Evolutionary conservation across 2,113 vertebrate genomes (phyloP), one percentile per base, ranked within the genome.

Genomic region (Platysternon megacephalum): DNA sequence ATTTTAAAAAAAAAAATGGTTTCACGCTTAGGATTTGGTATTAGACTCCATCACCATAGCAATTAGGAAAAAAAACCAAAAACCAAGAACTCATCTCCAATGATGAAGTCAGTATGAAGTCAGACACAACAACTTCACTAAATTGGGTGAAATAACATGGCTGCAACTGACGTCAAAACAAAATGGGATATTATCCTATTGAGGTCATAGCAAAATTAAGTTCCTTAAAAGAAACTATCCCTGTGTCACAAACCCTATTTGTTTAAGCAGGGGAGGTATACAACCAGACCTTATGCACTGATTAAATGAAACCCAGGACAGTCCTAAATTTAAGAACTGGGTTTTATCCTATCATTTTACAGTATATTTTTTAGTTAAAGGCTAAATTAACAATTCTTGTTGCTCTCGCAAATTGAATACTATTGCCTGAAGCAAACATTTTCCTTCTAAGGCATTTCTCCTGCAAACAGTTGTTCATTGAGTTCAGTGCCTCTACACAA

Each of bases 371-470:
- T 52, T 74, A 46, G 46, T 84, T 65, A 87, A 21, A 61, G 46
- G 13, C 4, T 76, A 88, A 80, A 42, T 58, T 35, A 22, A 4
- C 24, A 89, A 4, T 39, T 22, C 42, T n/a, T 68, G 32, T 72
- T 39, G 19, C n/a, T 72, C 1, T 0, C 6, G 44, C 13, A 49
- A 12, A 65, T 5, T 85, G 39, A 89, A 90, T 0, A 0, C 5
- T n/a, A 76, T 35, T 24, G 1, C 4, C n/a, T 46, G 58, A 89
- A 79, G 3, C 3, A 79, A 76, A 3, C 39, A 49, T 11, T 79
- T 35, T 3, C 17, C 82, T 95, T 93, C 28, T 29, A 51, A 55
- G 79, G 35, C 16, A 24, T 87, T 29, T 55, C 1, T 84, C 6
- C 5, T 74, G 13, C 4, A 12, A 16, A 61, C 3, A 39, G 44